Evolutionary conservation across 2,888 invertebrate species (phyloP).

Genomic region (Caenorhabditis sinica): DNA sequence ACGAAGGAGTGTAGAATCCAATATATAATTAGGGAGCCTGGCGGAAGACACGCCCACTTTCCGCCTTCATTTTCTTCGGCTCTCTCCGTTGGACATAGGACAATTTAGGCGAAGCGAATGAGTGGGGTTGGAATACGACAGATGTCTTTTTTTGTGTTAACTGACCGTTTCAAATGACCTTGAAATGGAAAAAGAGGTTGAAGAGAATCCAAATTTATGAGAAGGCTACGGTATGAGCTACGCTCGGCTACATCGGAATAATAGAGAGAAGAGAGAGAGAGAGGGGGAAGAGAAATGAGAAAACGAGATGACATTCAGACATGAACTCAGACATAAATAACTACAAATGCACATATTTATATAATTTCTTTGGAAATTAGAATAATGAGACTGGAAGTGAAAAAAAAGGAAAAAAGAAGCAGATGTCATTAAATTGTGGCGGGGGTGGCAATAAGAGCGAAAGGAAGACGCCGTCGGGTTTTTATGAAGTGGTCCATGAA

Average conservation of each 20-base stretch:
- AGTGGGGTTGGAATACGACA: constrained; percentile 8
- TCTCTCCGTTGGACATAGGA: neutral
- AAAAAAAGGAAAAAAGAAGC: constrained; percentile 35
- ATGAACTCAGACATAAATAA: neutral
- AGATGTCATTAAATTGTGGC: constrained; percentile 40
- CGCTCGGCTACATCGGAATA: neutral
- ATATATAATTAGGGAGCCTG: constrained; percentile 44
- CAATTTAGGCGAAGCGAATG: neutral
- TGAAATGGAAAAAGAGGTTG: neutral
- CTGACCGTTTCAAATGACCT: neutral
- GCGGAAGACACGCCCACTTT: constrained; percentile 22
- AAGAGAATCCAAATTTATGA: neutral
- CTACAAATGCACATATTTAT: neutral
- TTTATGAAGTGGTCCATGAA: constrained; percentile 60
- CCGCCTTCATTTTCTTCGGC: constrained; percentile 7
- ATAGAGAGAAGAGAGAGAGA: too few relatives aligned
- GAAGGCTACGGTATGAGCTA: neutral
- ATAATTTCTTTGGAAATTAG: constrained; percentile 13
- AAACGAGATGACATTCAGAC: constrained; percentile 5
- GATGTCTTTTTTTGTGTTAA: neutral
- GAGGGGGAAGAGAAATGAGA: neutral
- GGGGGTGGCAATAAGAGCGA: constrained; percentile 28
- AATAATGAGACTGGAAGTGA: constrained; percentile 4
- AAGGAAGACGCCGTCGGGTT: constrained; percentile 47
- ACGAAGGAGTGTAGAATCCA: constrained; percentile 19